Percentiles rank a stretch among this genome's conserved stretches.
Conservation (phyloP, 2,888 invertebrate species). For the Parelbella ahira region DNA sequence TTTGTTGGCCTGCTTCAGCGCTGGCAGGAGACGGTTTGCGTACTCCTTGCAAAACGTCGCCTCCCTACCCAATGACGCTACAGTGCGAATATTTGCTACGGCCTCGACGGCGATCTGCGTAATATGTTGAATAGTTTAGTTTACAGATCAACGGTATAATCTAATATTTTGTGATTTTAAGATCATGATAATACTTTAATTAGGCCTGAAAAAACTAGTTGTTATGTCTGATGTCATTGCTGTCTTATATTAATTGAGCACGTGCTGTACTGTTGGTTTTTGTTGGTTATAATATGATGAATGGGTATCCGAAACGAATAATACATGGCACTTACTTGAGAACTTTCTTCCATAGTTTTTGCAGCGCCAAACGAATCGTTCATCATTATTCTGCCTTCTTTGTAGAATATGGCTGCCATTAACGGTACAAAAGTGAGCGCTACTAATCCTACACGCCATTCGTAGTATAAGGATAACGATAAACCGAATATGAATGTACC, state of each 20-base stretch:
- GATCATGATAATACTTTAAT: no score
- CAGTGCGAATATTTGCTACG: slow-evolving; percentile 88
- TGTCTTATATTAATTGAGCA: no score
- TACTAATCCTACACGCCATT: slow-evolving; percentile 88
- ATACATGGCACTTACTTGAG: slow-evolving; percentile 85
- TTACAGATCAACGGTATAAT: no score
- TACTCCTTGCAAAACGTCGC: slow-evolving; percentile 84
- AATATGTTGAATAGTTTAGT: no score
- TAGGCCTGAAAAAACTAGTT: no score
- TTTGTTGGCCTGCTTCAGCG: slow-evolving; percentile 78
- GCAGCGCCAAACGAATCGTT: slow-evolving; percentile 84
- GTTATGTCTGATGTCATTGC: no score
- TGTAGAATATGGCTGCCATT: slow-evolving; percentile 83
- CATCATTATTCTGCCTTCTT: slow-evolving; percentile 83
- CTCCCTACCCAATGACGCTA: slow-evolving; percentile 86
- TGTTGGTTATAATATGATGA: no score
- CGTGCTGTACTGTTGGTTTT: no score
- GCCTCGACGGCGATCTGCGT: slow-evolving; percentile 87
- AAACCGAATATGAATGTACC: slow-evolving; percentile 85
- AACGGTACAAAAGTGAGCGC: slow-evolving; percentile 87
- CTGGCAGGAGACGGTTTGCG: slow-evolving; percentile 79
- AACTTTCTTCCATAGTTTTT: slow-evolving; percentile 85
- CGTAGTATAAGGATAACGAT: slow-evolving; percentile 84
- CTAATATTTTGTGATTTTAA: no score
- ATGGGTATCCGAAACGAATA: no score